Evolutionary conservation across 2,113 vertebrate species (phyloP).

Genomic region (Mixornis gularis): DNA sequence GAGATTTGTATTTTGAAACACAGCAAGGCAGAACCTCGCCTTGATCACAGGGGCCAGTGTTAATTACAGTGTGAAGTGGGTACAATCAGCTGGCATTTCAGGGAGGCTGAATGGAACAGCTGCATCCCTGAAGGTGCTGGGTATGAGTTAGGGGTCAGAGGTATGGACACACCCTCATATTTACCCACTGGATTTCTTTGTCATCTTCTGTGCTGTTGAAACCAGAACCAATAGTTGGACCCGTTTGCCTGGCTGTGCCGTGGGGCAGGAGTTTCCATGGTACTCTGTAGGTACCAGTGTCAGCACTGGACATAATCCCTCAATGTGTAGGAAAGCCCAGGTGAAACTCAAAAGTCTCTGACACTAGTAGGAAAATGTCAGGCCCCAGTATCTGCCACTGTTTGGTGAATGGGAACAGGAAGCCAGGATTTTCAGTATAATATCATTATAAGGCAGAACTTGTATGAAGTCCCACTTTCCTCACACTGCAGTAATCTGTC

Average conservation of each 20-base stretch:
- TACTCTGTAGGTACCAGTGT: background rate
- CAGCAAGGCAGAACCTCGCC: background rate
- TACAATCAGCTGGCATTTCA: background rate
- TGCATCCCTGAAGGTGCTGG: background rate
- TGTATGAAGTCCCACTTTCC: background rate
- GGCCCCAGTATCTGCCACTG: background rate
- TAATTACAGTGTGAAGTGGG: background rate
- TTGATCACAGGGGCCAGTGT: background rate
- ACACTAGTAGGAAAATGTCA: background rate
- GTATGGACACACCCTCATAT: too few relatives aligned
- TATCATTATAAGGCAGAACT: background rate
- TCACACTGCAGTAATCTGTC: background rate
- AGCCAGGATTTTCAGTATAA: background rate
- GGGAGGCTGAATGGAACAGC: background rate
- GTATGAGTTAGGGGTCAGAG: background rate
- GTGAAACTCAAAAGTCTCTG: background rate
- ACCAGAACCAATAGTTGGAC: background rate
- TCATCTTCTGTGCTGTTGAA: background rate
- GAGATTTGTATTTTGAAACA: background rate
- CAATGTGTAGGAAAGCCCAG: background rate
- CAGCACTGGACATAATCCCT: accelerated
- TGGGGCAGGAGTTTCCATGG: background rate
- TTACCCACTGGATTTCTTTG: background rate
- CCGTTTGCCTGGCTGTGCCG: background rate
- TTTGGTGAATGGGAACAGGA: background rate